These are phyloP conservation scores for Pedetes capensis DNA, from an alignment of 2,113 vertebrate genomes.

Conservation along the genomic window DNA sequence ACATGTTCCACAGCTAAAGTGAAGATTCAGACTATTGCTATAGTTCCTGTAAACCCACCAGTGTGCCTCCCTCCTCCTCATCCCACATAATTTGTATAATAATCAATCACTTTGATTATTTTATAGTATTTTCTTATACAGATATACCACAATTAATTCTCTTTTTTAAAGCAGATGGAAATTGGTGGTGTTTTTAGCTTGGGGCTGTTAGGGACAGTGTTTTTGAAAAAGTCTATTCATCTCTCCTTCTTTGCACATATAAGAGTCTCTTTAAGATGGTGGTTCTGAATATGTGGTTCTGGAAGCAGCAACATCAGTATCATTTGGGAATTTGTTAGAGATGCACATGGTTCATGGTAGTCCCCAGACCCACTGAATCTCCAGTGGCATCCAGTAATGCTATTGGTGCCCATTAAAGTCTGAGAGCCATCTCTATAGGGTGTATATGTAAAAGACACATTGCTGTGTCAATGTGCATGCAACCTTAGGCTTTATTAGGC, in stretches of 20 bases:
- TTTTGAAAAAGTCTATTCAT: not conserved
- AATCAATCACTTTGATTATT: not conserved
- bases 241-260: not conserved
- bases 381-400: not conserved
- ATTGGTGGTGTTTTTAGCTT: slow-evolving; percentile 17
- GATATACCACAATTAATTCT: not conserved
- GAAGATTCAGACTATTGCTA: not conserved
- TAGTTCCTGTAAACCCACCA: not conserved
- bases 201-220: not conserved
- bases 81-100: not conserved
- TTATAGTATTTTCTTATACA: not conserved
- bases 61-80: not conserved
- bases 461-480: too few species aligned
- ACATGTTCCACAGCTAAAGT: not conserved
- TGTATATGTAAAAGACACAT: not conserved
- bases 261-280: not conserved
- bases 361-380: not conserved
- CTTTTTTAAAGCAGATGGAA: not conserved
- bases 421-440: not conserved
- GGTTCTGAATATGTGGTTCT: not conserved
- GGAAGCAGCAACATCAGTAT: not conserved
- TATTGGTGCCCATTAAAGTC: not conserved
- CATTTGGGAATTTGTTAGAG: not conserved
- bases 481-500: not conserved
- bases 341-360: not conserved